phyloP scores from a whole-genome alignment of 37 sponge, comb jelly and placozoan species.

The Aplysina aerophoba region DNA sequence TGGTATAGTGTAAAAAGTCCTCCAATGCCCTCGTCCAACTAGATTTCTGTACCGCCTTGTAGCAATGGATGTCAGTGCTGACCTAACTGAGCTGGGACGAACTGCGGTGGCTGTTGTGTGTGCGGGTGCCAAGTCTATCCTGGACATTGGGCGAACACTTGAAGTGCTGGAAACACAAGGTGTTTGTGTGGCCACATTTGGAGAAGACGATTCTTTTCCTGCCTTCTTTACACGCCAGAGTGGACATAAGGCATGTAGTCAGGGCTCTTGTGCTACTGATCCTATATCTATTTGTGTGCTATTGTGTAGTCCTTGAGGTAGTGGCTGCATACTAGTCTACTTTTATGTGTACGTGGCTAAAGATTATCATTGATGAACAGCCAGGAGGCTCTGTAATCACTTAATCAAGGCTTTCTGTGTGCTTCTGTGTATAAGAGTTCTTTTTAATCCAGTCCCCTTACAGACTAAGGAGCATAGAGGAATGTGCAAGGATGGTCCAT shows the following conservation, averaged over 20 bases:
- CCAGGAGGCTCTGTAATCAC: no score
- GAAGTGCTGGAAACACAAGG: conserved; percentile 94
- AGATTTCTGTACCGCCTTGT: not conserved
- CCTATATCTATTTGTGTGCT: not conserved
- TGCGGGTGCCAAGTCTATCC: conserved; percentile 95
- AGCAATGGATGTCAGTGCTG: conserved; percentile 95
- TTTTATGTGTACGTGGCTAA: no score
- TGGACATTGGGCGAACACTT: conserved; percentile 92
- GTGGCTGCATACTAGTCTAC: no score
- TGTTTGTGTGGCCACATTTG: conserved; percentile 81
- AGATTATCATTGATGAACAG: no score
- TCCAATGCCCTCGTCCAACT: not conserved
- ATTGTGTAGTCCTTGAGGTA: no score
- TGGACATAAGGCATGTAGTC: conserved; percentile 73
- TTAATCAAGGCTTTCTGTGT: not conserved
- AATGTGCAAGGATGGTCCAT: conserved; percentile 70
- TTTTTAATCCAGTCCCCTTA: conserved; percentile 42
- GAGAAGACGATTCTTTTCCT: conserved; percentile 77
- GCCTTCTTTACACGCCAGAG: conserved; percentile 92
- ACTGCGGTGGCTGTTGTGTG: conserved; percentile 97
- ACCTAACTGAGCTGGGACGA: conserved; percentile 89
- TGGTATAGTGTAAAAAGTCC: not conserved
- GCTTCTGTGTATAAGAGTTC: no score
- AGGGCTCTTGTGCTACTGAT: not conserved
- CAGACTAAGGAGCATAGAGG: conserved; percentile 33